phyloP scores from a whole-genome alignment of 2,113 vertebrate species.

The Nibea albiflora region DNA sequence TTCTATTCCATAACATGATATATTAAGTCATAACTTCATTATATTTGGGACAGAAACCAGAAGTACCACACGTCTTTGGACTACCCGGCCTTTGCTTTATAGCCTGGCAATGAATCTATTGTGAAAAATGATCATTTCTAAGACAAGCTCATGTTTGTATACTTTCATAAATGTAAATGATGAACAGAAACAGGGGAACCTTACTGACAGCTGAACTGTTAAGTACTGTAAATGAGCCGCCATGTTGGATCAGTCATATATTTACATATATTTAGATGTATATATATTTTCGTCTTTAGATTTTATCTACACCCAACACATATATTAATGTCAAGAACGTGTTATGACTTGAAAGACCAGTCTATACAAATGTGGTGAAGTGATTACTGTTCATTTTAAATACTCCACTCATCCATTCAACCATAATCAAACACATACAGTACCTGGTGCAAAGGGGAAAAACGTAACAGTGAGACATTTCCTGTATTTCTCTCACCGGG shows the following conservation, averaged over 20 bases:
- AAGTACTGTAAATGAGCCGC: not conserved
- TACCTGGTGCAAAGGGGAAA: slow-evolving; percentile 42
- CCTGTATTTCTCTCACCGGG: slow-evolving; percentile 48
- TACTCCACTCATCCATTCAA: slow-evolving; percentile 31
- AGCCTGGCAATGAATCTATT: not conserved
- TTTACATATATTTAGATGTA: not conserved
- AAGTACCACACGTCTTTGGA: not conserved
- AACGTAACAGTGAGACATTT: slow-evolving; percentile 48
- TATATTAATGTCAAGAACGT: slow-evolving; percentile 12
- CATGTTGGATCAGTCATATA: not conserved
- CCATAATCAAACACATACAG: slow-evolving; percentile 32
- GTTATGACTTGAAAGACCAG: slow-evolving; percentile 24
- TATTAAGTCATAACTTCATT: slow-evolving; percentile 16
- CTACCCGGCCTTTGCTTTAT: not conserved
- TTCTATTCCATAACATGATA: slow-evolving; percentile 19
- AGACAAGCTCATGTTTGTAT: not conserved
- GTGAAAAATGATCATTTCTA: not conserved
- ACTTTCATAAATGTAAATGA: not conserved
- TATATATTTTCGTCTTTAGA: not conserved
- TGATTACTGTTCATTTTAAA: slow-evolving; percentile 35
- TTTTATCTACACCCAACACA: slow-evolving; percentile 1
- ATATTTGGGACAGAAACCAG: slow-evolving; percentile 17
- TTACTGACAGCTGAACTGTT: not conserved
- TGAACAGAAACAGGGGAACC: not conserved
- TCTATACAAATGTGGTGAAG: slow-evolving; percentile 42